Evolutionary conservation across 2,113 vertebrate genomes (phyloP), one percentile per base, ranked within the genome.

Genomic region (Hydrolagus affinis): DNA sequence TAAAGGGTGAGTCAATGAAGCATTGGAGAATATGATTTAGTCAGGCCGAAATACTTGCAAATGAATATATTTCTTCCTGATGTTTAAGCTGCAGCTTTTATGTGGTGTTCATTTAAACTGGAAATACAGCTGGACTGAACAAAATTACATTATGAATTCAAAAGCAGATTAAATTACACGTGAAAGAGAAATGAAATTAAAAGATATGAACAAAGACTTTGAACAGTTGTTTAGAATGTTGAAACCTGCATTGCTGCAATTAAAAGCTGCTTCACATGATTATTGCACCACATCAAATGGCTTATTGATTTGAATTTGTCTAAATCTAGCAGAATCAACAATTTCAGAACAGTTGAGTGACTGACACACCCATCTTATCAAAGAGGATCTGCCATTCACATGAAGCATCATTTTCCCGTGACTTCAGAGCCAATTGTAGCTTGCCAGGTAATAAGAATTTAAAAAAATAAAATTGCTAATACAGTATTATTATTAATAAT

Each of bases 141-240:
- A 60, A 68, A 75, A 83, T 83, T 83, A 64, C 78, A 83, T 83
- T 83, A 83, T 60, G 23, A 83, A 83, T 68, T 83, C 78, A 28
- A 64, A 66, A 64, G 66, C 14, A 83, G 60, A 83, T 83, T 83
- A 83, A 83, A 83, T 32, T 32, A 25, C 60, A 83, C n/a, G 28
- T 66, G 62, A 83, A 83, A 66, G 23, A 83, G 60, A 66, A 80
- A 68, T 83, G 62, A 23, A 15, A 83, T 83, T 83, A 66, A 30
- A 68, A 83, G 28, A 83, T 11, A 68, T 83, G 78, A 83, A 66
- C 78, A 83, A 83, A 64, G 78, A 19, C 25, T 66, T 32, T 66
- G 62, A 6, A 8, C 25, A 10, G 11, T 19, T 7, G 62, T 83
- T 68, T 83, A 66, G 78, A 64, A 32, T 11, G 64, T 17, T 66